Percentiles rank a stretch among this genome's conserved stretches.
Conservation (phyloP, 2,113 vertebrate species). For the Rhynchomys soricoides region DNA sequence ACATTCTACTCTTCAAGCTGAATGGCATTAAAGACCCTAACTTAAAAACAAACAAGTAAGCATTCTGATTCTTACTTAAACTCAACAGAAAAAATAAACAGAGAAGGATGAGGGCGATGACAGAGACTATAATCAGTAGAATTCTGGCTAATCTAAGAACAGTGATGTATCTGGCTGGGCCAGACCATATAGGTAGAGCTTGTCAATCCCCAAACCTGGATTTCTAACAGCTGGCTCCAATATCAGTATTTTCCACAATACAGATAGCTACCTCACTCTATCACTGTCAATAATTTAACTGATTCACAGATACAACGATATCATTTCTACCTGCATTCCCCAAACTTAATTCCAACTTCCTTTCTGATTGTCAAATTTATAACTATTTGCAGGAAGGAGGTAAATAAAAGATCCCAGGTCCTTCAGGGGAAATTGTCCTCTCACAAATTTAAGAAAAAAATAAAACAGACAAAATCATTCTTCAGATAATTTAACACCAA, state of each 20-base stretch:
- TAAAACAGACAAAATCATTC: neutral
- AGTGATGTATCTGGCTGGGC: neutral
- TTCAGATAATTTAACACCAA: conserved; percentile 30
- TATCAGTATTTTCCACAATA: conserved; percentile 12
- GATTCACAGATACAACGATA: neutral
- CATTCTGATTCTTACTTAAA: conserved; percentile 1
- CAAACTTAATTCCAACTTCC: neutral
- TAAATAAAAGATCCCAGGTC: neutral
- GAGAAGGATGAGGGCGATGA: neutral
- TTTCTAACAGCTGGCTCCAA: neutral
- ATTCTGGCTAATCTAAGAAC: neutral
- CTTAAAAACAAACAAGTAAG: conserved; percentile 1
- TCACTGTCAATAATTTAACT: conserved; percentile 9
- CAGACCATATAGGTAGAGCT: neutral
- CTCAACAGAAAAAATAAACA: neutral
- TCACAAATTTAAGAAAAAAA: too few species aligned
- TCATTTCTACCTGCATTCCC: neutral
- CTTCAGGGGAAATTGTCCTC: neutral
- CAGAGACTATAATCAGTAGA: neutral
- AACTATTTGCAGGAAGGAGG: neutral
- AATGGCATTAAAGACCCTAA: neutral
- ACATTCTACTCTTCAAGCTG: conserved; percentile 23
- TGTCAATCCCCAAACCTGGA: neutral
- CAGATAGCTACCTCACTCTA: neutral
- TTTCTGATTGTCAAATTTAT: conserved; percentile 9